phyloP scores from a whole-genome alignment of 2,888 invertebrate species.

The Taphrorychus bicolor region DNA sequence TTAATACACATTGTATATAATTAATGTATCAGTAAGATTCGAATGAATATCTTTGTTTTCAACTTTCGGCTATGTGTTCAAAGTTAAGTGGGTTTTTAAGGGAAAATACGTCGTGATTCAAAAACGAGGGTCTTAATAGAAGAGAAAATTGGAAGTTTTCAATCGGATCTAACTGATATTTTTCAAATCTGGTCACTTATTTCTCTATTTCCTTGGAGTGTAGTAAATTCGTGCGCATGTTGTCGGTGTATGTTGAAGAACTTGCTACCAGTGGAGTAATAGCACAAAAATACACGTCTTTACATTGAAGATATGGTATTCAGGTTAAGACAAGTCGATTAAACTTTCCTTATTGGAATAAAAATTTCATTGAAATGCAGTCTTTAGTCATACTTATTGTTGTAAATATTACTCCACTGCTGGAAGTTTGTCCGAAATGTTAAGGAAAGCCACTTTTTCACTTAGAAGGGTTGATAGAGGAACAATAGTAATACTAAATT shows the following conservation, averaged over 20 bases:
- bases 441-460: neutral
- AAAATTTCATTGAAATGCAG: no score
- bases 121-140: no score
- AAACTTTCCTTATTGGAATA: no score
- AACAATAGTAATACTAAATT: neutral
- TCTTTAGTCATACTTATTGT: no score
- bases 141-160: neutral
- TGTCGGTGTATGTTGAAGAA: neutral
- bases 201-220: neutral
- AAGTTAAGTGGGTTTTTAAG: no score
- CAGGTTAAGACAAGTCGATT: no score
- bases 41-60: no score
- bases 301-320: no score
- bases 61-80: no score
- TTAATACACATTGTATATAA: neutral
- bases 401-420: neutral
- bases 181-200: slow-evolving; percentile 17
- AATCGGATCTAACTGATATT: neutral
- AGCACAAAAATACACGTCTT: no score
- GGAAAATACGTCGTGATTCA: no score
- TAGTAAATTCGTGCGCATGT: neutral
- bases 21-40: no score
- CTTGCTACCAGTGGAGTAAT: neutral
- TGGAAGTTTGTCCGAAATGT: neutral
- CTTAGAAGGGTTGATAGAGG: neutral